Evolutionary conservation across 1,140 invertebrate genomes (phyloP).

Genomic region (Portunus trituberculatus): DNA sequence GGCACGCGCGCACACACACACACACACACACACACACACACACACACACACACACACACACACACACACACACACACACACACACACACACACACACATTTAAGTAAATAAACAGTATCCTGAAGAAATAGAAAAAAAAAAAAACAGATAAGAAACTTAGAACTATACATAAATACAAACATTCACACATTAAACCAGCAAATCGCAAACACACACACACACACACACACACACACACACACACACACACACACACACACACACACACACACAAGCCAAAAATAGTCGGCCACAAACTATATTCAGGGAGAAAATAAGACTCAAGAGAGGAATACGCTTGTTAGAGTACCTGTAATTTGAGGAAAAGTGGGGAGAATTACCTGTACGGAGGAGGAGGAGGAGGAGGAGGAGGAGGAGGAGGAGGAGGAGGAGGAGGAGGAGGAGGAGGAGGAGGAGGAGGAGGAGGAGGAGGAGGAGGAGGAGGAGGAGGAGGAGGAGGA

Average conservation of each 20-base stretch:
- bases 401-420: background rate
- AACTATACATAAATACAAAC: too few species aligned
- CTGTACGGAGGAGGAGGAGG: slow-evolving; percentile 5
- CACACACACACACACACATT: too few species aligned
- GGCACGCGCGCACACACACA: too few species aligned
- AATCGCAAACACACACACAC: too few species aligned
- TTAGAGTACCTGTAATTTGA: slow-evolving; percentile 2
- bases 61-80: too few species aligned
- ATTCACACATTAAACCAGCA: too few species aligned
- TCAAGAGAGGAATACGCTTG: background rate
- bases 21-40: too few species aligned
- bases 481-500: background rate
- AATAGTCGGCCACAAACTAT: background rate
- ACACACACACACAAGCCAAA: background rate
- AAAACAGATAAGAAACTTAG: too few species aligned
- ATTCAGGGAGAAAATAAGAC: background rate
- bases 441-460: background rate
- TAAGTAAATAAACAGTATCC: too few species aligned
- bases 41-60: too few species aligned
- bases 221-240: background rate
- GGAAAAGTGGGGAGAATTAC: slow-evolving; percentile 3
- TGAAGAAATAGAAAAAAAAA: too few species aligned
- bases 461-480: background rate
- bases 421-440: background rate
- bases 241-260: background rate